Evolutionary conservation across 1,140 invertebrate species (phyloP).

Genomic region (Tribolium castaneum): DNA sequence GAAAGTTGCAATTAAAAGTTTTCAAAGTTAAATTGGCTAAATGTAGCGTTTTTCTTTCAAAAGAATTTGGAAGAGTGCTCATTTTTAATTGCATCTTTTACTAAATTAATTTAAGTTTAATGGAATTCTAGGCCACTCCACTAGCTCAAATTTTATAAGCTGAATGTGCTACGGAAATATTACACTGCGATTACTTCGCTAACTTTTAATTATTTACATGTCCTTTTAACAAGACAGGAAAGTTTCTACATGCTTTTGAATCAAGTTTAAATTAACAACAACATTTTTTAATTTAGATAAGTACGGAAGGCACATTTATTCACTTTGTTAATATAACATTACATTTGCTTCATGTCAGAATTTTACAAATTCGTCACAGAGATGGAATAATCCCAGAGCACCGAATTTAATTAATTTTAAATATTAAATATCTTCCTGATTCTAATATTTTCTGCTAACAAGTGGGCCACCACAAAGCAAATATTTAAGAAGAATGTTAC

Average conservation of each 20-base stretch:
- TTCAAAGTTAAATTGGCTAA: constrained; percentile 36
- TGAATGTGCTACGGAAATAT: not conserved
- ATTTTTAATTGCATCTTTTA: constrained; percentile 40
- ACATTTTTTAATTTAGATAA: not conserved
- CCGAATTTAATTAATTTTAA: constrained; percentile 17
- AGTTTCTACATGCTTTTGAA: not conserved
- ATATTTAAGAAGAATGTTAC: constrained; percentile 15
- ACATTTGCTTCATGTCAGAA: not conserved
- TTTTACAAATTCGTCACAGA: not conserved
- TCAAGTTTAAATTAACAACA: not conserved
- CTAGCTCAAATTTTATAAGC: constrained; percentile 8
- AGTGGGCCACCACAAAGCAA: not conserved
- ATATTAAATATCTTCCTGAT: constrained; percentile 19
- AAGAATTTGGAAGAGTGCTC: constrained; percentile 35
- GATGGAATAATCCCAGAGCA: not conserved
- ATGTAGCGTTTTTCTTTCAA: constrained; percentile 15
- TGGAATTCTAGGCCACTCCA: not conserved
- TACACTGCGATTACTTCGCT: not conserved
- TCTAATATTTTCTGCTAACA: constrained; percentile 12
- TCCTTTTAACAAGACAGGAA: not conserved
- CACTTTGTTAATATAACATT: not conserved
- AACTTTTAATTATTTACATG: not conserved
- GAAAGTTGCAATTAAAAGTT: constrained; percentile 37
- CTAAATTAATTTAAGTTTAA: constrained; percentile 34
- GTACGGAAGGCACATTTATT: no score